Conservation (phyloP, 1,140 invertebrate genomes). For the Drosophila grimshawi region DNA sequence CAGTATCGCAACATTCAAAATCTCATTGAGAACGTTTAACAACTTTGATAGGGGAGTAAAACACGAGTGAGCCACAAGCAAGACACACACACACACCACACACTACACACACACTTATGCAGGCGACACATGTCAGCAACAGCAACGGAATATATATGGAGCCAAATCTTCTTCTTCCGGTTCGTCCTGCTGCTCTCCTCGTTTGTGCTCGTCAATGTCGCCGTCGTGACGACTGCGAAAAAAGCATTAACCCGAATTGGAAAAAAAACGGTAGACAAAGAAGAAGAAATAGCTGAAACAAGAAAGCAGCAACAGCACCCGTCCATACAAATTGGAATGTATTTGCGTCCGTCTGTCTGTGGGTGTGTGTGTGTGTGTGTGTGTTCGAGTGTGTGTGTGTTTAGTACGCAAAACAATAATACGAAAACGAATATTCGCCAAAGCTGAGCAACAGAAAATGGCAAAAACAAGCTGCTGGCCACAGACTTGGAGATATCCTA, state of each 20-base stretch:
- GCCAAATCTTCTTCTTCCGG: constrained; percentile 20
- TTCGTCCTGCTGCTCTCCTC: constrained; percentile 35
- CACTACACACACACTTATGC: constrained; percentile 1
- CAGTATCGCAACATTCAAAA: constrained; percentile 79
- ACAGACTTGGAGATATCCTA: not conserved
- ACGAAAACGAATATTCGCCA: constrained; percentile 33
- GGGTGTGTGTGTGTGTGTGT: constrained; percentile 3
- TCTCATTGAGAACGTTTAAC: constrained; percentile 80
- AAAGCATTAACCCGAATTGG: constrained; percentile 81
- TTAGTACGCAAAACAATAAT: constrained; percentile 41
- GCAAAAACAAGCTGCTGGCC: not conserved
- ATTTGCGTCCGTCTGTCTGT: not conserved
- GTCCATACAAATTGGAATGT: constrained; percentile 33
- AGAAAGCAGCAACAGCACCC: constrained; percentile 18
- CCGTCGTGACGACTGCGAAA: constrained; percentile 73
- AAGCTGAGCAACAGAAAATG: constrained; percentile 38
- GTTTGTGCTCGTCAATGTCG: constrained; percentile 33
- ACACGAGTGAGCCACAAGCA: constrained; percentile 35
- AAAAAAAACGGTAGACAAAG: constrained; percentile 30
- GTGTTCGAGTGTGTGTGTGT: constrained; percentile 23
- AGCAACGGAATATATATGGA: constrained; percentile 19
- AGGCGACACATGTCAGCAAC: constrained; percentile 65
- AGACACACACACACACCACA: constrained; percentile 11
- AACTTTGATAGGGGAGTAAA: constrained; percentile 54
- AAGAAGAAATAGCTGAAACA: constrained; percentile 22